Percentiles rank a stretch among this genome's conserved stretches.
These are phyloP conservation scores for Apis mellifera DNA, from an alignment of 1,140 invertebrate genomes.

Conservation along the genomic window Amel_HAv3.1 CM009932.2:15135001-15135500, in stretches of 20 bases:
- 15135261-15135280: background rate
- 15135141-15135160: background rate
- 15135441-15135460: background rate
- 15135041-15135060: background rate
- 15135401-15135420: background rate
- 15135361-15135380: constrained; percentile 17
- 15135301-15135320: background rate
- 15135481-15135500: background rate
- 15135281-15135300: background rate
- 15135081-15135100: background rate
- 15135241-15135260: background rate
- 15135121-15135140: background rate
- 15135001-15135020: background rate
- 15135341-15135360: background rate
- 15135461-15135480: background rate
- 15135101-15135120: background rate
- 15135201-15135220: background rate
- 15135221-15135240: background rate
- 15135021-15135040: background rate
- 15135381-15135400: constrained; percentile 6
- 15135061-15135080: background rate
- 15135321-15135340: constrained; percentile 5
- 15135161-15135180: background rate
- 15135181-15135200: background rate
- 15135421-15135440: background rate